Evolutionary conservation across 2,797 vertebrate genomes (phyloP).

Genomic region (Aplochiton taeniatus): DNA sequence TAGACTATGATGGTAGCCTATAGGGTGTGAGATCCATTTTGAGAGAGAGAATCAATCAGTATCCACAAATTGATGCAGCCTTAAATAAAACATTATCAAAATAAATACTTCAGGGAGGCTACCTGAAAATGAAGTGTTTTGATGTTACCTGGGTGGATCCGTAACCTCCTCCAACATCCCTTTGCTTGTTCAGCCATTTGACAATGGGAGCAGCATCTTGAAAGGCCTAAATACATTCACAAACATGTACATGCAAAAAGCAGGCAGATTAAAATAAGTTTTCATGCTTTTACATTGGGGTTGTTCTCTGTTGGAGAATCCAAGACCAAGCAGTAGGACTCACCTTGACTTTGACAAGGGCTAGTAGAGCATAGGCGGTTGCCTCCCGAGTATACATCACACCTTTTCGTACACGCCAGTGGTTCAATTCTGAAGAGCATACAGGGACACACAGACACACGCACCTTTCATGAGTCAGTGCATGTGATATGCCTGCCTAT

Average conservation of each 20-base stretch:
- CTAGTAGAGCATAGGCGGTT: conserved; percentile 84
- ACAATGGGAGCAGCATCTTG: conserved; percentile 54
- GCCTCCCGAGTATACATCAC: conserved; percentile 78
- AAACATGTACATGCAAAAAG: no score
- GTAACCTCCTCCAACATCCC: conserved; percentile 67
- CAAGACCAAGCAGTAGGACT: conserved; percentile 4
- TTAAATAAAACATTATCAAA: no score
- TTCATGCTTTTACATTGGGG: background rate
- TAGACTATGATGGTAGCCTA: conserved; percentile 87
- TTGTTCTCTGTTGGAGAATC: background rate
- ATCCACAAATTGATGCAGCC: no score
- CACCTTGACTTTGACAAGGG: conserved; percentile 70
- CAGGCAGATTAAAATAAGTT: no score
- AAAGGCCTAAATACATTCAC: conserved; percentile 36
- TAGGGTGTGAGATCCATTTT: rapidly evolving
- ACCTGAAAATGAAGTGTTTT: no score
- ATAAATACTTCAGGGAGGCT: no score
- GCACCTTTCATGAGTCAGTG: no score
- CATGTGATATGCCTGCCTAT: background rate
- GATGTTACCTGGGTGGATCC: conserved; percentile 84
- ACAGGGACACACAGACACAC: conserved; percentile 10
- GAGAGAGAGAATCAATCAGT: background rate
- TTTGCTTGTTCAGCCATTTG: conserved; percentile 80
- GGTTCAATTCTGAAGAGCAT: conserved; percentile 39
- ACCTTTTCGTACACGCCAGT: conserved; percentile 72